Base-by-base conservation (phyloP, 2,113 vertebrate species). In the Sceloporus undulatus region DNA sequence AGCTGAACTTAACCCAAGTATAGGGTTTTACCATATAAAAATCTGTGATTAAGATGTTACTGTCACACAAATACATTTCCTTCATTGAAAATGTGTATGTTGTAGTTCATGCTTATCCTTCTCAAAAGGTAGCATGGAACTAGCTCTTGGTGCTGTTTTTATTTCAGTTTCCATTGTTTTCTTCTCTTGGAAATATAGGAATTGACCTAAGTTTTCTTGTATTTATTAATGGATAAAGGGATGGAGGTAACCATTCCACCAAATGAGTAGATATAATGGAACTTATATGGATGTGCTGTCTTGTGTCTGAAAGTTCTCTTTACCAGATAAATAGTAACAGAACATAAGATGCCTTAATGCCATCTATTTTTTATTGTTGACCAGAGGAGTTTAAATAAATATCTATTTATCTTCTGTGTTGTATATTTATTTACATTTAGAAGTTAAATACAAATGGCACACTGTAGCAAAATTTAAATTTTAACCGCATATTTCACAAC, bases 341-440 rank as follows among this genome's bases (percentile, higher is more conserved):
- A 94, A 85, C 91, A 90, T 82, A 92, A 93, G 91, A 96, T 97
- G 96, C 97, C 96, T 97, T 96, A 97, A 96, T 95, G 90, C 94
- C 75, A 88, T 84, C 94, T 92, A 91, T 88, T 94, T 93, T 94
- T 95, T 91, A 93, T 87, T 93, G 86, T 91, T 94, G 88, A 21
- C 88, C 90, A 86, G 85, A 93, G 87, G 89, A 88, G 59, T 2
- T 79, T 79, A 92, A 90, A 94, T 96, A 93, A 96, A 96, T 94
- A 73, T 75, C 42, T 96, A 89, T 95, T 95, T 96, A 93, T 93
- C 88, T 91, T 85, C 90, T 91, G 11, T 91, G 66, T 29, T 92
- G 68, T 77, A 86, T 90, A 80, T 84, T 85, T 34, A 83, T 70
- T 89, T 91, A 79, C 59, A 34, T 54, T 87, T 59, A 40, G 52